phyloP scores from a whole-genome alignment of 2,888 invertebrate species.

The Mechanitis messenoides region DNA sequence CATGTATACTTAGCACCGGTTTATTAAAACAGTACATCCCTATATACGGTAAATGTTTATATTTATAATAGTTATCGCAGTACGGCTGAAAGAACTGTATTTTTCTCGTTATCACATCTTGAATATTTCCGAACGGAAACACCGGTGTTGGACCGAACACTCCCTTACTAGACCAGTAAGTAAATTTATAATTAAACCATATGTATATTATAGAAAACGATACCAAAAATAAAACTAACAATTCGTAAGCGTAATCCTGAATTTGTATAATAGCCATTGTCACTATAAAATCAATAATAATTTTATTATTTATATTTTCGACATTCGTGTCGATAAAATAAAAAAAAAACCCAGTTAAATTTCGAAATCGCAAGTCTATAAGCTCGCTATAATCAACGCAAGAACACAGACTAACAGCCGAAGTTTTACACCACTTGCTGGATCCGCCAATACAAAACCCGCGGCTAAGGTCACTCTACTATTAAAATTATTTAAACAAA shows the following conservation, averaged over 20 bases:
- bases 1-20: constrained; percentile 78
- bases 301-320: constrained; percentile 2
- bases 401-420: constrained; percentile 24
- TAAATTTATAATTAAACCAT: constrained; percentile 53
- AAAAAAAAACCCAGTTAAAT: neutral
- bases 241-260: constrained; percentile 28
- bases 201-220: constrained; percentile 38
- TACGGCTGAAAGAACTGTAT: constrained; percentile 79
- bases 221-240: constrained; percentile 37
- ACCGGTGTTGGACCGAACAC: constrained; percentile 73
- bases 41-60: constrained; percentile 67
- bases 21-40: constrained; percentile 80
- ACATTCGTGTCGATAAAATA: neutral
- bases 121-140: constrained; percentile 80
- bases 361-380: constrained; percentile 10
- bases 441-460: constrained; percentile 30
- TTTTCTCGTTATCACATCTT: constrained; percentile 70
- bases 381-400: constrained; percentile 17
- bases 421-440: constrained; percentile 24
- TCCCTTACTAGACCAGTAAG: constrained; percentile 77
- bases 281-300: neutral
- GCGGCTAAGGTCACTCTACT: constrained; percentile 24
- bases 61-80: constrained; percentile 74
- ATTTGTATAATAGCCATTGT: constrained; percentile 23
- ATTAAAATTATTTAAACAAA: constrained; percentile 12